These are phyloP conservation scores for Rhabdophis nuchalis DNA, from an alignment of 2,797 vertebrate species.

Conservation along the genomic window DNA sequence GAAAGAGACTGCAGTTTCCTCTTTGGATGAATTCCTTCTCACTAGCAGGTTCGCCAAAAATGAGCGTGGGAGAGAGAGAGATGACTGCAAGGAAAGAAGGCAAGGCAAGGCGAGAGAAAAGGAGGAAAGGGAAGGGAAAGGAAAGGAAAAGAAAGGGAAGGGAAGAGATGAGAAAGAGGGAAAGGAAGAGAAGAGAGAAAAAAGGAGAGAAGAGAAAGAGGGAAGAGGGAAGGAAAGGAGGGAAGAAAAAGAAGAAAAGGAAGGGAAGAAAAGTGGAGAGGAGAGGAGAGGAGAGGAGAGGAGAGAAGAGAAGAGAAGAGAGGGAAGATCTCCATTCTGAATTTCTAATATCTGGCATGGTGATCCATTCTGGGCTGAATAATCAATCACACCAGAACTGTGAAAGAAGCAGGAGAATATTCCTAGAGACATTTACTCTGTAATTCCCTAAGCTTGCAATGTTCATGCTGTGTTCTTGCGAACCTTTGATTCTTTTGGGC, in stretches of 20 bases:
- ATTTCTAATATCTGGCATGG: constrained; percentile 65
- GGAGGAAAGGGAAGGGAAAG: too few species aligned
- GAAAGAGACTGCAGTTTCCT: constrained; percentile 3
- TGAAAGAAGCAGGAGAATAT: constrained; percentile 59
- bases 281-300: too few species aligned
- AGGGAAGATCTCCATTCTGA: constrained; percentile 31
- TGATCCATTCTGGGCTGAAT: constrained; percentile 69
- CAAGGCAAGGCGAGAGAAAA: too few species aligned
- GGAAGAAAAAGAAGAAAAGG: too few species aligned
- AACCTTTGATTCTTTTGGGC: background rate
- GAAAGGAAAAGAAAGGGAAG: too few species aligned
- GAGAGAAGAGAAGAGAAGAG: too few species aligned
- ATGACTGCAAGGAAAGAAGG: constrained; percentile 33
- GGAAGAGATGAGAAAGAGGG: too few species aligned
- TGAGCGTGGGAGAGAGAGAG: constrained; percentile 54
- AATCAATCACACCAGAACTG: constrained; percentile 58
- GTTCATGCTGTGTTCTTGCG: background rate
- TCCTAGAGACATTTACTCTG: constrained; percentile 54
- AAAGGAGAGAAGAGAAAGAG: too few species aligned
- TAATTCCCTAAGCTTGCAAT: constrained; percentile 15
- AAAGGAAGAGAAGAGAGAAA: too few species aligned
- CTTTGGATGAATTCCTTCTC: constrained; percentile 52
- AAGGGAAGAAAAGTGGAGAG: too few species aligned
- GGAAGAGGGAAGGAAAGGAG: too few species aligned
- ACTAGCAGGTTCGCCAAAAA: constrained; percentile 46